phyloP scores from a whole-genome alignment of 2,888 invertebrate genomes.

The Heliconius cydno region DNA sequence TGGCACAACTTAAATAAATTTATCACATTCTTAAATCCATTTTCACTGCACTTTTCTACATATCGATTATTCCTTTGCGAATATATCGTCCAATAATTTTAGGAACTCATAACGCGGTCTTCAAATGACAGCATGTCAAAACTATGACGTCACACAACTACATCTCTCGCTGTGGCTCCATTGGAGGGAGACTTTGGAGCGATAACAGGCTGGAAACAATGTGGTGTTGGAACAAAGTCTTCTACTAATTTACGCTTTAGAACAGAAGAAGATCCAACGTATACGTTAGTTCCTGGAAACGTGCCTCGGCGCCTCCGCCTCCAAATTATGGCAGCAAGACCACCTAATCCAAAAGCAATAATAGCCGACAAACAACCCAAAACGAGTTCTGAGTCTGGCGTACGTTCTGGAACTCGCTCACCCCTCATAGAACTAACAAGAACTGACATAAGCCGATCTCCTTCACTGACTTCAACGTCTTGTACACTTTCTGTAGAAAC shows the following conservation, averaged over 20 bases:
- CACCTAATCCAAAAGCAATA: constrained; percentile 76
- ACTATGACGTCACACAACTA: constrained; percentile 87
- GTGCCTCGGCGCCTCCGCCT: constrained; percentile 82
- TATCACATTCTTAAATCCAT: constrained; percentile 58
- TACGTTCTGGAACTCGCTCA: constrained; percentile 80
- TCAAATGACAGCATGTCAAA: constrained; percentile 83
- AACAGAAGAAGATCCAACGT: constrained; percentile 84
- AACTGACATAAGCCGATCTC: constrained; percentile 84
- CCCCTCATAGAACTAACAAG: constrained; percentile 85
- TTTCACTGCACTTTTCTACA: constrained; percentile 47
- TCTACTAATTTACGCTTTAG: constrained; percentile 85
- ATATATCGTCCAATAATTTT: constrained; percentile 68
- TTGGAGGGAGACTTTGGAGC: constrained; percentile 78
- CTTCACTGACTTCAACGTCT: constrained; percentile 83
- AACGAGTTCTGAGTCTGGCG: constrained; percentile 82
- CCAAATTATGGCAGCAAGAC: constrained; percentile 81
- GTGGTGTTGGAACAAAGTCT: constrained; percentile 80
- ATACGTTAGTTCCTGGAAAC: constrained; percentile 83
- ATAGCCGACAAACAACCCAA: constrained; percentile 85
- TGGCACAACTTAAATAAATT: constrained; percentile 53
- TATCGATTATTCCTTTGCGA: constrained; percentile 49
- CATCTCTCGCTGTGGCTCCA: constrained; percentile 76
- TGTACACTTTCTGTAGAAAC: constrained; percentile 86
- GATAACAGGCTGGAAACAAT: constrained; percentile 84
- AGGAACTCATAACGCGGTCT: constrained; percentile 83